Conservation (phyloP, 1,140 invertebrate genomes). For the Conopomorpha cramerella region DNA sequence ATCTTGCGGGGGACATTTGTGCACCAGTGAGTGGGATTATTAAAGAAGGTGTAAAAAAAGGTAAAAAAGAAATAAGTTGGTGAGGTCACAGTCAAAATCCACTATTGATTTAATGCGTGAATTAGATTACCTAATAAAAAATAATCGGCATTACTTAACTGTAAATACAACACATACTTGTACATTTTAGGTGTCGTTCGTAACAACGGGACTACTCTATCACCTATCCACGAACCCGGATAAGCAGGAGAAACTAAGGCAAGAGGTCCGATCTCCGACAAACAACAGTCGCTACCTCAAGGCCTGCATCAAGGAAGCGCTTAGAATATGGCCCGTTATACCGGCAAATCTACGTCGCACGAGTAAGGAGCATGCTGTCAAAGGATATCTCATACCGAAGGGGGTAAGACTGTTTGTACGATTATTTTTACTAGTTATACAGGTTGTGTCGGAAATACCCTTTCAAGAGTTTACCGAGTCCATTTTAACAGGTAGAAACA, state of each 20-base stretch:
- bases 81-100: too few relatives aligned
- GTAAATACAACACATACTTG: background rate
- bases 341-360: conserved; percentile 56
- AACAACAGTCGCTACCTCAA: conserved; percentile 56
- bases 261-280: conserved; percentile 19
- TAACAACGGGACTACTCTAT: conserved; percentile 20
- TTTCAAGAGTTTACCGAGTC: too few relatives aligned
- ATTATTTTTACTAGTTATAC: too few relatives aligned
- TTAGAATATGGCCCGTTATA: conserved; percentile 60
- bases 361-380: conserved; percentile 58
- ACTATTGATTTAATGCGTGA: too few relatives aligned
- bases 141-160: too few relatives aligned
- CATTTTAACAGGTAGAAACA: too few relatives aligned
- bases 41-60: too few relatives aligned
- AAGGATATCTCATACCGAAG: conserved; percentile 64
- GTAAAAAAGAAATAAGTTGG: too few relatives aligned
- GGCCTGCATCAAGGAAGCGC: conserved; percentile 69
- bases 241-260: conserved; percentile 29
- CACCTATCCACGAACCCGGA: conserved; percentile 25
- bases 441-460: too few relatives aligned
- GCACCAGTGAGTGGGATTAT: too few relatives aligned
- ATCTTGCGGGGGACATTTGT: too few relatives aligned
- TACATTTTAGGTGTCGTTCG: conserved; percentile 24
- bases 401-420: conserved; percentile 64
- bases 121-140: too few relatives aligned